Percentiles rank a stretch among this genome's conserved stretches.
These are phyloP conservation scores for Cacatua alba DNA, from an alignment of 2,113 vertebrate species.

Conservation along the genomic window DNA sequence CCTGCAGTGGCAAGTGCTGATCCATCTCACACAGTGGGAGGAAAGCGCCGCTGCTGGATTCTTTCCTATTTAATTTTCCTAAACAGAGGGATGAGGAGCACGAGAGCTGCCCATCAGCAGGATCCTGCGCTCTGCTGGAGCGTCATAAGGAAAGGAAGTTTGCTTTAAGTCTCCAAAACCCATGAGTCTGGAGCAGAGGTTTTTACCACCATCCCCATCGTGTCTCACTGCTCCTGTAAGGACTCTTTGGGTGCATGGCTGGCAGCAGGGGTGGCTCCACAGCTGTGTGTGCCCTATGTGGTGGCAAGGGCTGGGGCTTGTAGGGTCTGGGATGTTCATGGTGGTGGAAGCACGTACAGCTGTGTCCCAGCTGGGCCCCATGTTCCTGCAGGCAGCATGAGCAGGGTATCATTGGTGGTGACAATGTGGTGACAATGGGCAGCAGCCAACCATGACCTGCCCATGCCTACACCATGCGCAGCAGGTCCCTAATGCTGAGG, in stretches of 20 bases:
- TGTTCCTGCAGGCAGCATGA: accelerated
- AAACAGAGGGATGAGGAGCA: constrained; percentile 40
- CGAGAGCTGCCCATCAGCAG: neutral
- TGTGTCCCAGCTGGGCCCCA: accelerated
- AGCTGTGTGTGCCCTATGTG: neutral
- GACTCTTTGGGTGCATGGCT: accelerated
- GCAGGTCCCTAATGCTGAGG: neutral
- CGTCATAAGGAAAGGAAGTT: neutral
- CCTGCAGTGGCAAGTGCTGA: neutral
- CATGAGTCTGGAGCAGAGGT: neutral
- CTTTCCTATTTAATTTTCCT: constrained; percentile 68
- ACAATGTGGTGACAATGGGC: accelerated
- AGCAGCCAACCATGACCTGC: neutral
- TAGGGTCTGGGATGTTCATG: neutral
- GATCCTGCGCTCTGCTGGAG: neutral
- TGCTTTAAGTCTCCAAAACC: neutral
- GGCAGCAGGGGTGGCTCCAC: neutral
- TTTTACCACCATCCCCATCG: neutral
- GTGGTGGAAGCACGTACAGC: neutral
- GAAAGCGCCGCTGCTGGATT: constrained; percentile 54
- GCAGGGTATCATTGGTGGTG: neutral
- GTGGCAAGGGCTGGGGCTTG: neutral
- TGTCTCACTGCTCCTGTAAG: accelerated
- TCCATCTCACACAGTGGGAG: neutral
- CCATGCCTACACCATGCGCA: accelerated